Base-by-base conservation (phyloP, 1,140 invertebrate genomes). In the Drosophila grimshawi region DNA sequence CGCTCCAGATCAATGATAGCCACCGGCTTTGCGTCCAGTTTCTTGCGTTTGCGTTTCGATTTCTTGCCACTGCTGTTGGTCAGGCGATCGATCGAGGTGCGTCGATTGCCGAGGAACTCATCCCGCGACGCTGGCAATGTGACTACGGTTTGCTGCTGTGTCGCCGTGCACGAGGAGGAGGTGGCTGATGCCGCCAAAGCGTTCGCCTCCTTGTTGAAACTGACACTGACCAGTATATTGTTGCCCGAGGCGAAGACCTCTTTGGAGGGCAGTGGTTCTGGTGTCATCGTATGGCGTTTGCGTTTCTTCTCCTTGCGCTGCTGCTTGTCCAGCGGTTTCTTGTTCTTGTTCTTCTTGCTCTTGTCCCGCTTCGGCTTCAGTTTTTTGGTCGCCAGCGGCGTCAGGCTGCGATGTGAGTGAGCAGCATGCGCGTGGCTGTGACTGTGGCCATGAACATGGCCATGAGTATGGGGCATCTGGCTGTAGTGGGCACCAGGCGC, bases 181-280 rank as follows among this genome's bases (percentile, higher is more conserved):
- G 10, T 43, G 10, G 10, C 39, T 3, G 8, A 39, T 8, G 67
- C 33, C 41, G 62, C 8, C 19, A 56, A 4, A 10, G 52, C 51
- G 37, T 5, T 83, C 7, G 94, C 94, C 61, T 96, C 95, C 73
- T 96, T 96, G 82, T 96, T 96, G 91, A 98, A 98, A 92, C 97
- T 97, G 4, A 98, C 96, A 92, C 97, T 98, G 0, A 98, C 97
- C 35, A 98, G 93, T 61, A 98, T 98, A 88, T 97, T 98, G 92
- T 98, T 97, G 3, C 97, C 97, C 30, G 97, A 97, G 0, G 97
- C 96, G 86, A 97, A 98, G 0, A 98, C 97, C 93, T 98, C 97
- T 92, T 98, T 98, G 0, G 95, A 96, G 2, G 96, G 96, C 3
- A 94, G 93, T 0, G 85, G 75, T 94, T 95, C 75, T 91, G 94